phyloP scores from a whole-genome alignment of 2,888 invertebrate genomes.

The Netelia melanura region DNA sequence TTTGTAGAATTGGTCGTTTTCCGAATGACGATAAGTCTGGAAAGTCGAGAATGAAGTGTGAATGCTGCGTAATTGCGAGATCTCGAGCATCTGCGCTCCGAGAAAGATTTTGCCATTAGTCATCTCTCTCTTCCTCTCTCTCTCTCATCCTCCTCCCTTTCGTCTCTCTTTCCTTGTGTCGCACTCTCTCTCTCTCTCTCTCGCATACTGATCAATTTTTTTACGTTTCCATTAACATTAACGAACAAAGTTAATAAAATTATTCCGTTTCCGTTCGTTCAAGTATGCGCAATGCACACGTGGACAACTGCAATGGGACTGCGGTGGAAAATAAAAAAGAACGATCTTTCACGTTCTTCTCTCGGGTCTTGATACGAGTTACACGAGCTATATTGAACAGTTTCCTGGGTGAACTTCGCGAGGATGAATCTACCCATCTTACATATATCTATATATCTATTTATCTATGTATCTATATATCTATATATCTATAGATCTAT shows the following conservation, averaged over 20 bases:
- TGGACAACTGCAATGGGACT: not conserved
- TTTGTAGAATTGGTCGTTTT: too few species aligned
- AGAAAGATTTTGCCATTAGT: conserved; percentile 45
- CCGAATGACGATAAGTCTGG: conserved; percentile 65
- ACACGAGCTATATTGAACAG: conserved; percentile 12
- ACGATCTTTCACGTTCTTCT: not conserved
- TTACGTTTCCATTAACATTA: not conserved
- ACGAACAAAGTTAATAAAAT: conserved; percentile 16
- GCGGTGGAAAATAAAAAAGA: not conserved
- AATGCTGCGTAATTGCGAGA: conserved; percentile 24
- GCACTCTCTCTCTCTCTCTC: too few species aligned
- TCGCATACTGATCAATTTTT: not conserved
- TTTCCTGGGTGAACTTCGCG: not conserved
- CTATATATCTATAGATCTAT: too few species aligned
- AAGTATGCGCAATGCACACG: not conserved
- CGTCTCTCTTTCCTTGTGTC: too few species aligned
- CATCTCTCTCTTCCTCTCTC: conserved; percentile 33
- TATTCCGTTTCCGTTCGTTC: conserved; percentile 10
- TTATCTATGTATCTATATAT: too few species aligned
- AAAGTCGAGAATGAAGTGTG: conserved; percentile 69
- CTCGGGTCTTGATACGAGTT: not conserved
- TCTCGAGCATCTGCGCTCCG: conserved; percentile 38
- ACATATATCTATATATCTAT: too few species aligned
- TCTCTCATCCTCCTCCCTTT: too few species aligned
- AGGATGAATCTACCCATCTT: too few species aligned